Evolutionary conservation across 2,888 invertebrate species (phyloP), one percentile per base, ranked within the genome.

Genomic region (Periphyllus acericola): DNA sequence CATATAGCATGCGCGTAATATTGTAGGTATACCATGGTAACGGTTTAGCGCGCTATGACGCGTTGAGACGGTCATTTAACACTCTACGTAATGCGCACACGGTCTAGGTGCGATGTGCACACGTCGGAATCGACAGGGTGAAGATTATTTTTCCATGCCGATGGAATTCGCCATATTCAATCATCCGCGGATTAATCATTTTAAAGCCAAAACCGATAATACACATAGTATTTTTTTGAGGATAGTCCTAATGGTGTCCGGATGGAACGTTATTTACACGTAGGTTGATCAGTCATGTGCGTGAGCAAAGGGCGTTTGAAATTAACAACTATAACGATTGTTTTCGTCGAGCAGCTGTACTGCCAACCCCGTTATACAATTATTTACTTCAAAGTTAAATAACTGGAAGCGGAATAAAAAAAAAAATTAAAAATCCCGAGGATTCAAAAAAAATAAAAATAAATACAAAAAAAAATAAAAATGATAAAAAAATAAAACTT

Each of bases 281-380:
- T 66, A 25, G 8, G 29, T 60, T 79, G 60, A 34, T n/a, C 60
- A 25, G 3, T 8, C 79, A 36, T 32, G 60, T 34, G 60, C 8
- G 79, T n/a, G 17, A 9, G 60, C 79, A 80, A 60, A 80, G 60
- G 60, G 79, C 8, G 60, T 80, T 29, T 29, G 71, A 46, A 46
- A 46, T 46, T 60, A 60, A 29, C 14, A 32, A n/a, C 17, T 14
- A 71, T 14, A 29, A 32, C 71, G 14, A 68, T 60, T 25, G 29
- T 14, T 71, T 32, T 29, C 66, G 29, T n/a, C 29, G n/a, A n/a
- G 29, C 66, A 71, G 3, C 0, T n/a, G 5, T 21, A 3, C 66
- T 60, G 5, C 32, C 14, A 17, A 17, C 32, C 29, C 29, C 29
- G 68, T 29, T 25, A n/a, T 9, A 11, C 25, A 14, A 32, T 29